Evolutionary conservation across 92 coral and sea anemone species (phyloP).

Genomic region (Porites divaricata): DNA sequence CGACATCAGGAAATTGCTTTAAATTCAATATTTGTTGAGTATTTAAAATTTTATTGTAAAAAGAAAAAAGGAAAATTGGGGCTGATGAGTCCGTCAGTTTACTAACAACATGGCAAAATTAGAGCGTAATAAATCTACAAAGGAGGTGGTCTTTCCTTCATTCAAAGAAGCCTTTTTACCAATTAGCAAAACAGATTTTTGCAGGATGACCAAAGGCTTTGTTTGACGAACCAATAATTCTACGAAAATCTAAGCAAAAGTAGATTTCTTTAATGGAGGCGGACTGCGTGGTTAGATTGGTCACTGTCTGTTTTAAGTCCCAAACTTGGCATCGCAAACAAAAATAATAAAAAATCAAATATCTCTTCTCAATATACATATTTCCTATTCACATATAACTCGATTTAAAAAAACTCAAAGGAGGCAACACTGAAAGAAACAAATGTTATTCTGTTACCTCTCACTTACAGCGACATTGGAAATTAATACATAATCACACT

Average conservation of each 20-base stretch:
- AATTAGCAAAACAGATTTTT: constrained; percentile 56
- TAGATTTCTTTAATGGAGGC: too few species aligned
- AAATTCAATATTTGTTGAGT: constrained; percentile 47
- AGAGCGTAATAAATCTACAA: constrained; percentile 33
- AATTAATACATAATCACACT: too few species aligned
- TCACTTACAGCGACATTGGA: background rate
- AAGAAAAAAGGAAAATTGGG: constrained; percentile 32
- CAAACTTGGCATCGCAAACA: too few species aligned
- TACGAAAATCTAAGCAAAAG: background rate
- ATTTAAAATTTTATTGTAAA: constrained; percentile 23
- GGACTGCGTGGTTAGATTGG: background rate
- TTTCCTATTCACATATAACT: background rate
- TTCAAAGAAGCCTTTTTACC: constrained; percentile 22
- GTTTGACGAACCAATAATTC: constrained; percentile 6
- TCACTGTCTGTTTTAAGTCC: background rate
- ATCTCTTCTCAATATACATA: background rate
- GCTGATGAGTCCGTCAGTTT: constrained; percentile 20
- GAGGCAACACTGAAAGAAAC: background rate
- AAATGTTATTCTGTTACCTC: background rate
- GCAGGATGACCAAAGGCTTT: background rate
- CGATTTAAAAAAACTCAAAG: background rate
- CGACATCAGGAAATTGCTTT: constrained; percentile 38
- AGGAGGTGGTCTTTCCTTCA: constrained; percentile 26
- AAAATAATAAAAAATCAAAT: too few species aligned
- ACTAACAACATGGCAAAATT: constrained; percentile 28